These are phyloP conservation scores for Seriola aureovittata DNA, from an alignment of 2,113 vertebrate species.

Conservation along the genomic window DNA sequence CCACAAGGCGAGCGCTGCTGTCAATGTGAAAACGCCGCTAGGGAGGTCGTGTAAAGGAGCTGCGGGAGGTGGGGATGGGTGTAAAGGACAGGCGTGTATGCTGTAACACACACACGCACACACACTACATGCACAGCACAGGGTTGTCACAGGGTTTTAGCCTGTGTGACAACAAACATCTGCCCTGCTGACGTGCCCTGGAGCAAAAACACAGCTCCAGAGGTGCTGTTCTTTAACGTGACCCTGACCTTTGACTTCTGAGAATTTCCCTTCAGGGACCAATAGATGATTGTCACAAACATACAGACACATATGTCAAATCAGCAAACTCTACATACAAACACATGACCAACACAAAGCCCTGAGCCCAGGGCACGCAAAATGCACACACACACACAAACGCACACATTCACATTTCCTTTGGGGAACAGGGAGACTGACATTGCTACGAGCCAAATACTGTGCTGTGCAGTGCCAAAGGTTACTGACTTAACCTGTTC, in stretches of 20 bases:
- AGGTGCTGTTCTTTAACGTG: not conserved
- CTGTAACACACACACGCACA: conserved; percentile 22
- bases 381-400: not conserved
- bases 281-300: conserved; percentile 21
- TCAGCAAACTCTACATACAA: not conserved
- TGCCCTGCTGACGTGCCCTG: conserved; percentile 1
- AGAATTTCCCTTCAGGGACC: conserved; percentile 16
- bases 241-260: conserved; percentile 42
- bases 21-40: conserved; percentile 54
- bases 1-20: conserved; percentile 61
- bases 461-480: conserved; percentile 45
- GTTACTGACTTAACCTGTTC: conserved; percentile 59
- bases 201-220: conserved; percentile 1
- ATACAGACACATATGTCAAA: conserved; percentile 8
- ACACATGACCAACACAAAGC: conserved; percentile 21
- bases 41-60: conserved; percentile 59
- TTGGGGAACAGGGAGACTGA: conserved; percentile 35
- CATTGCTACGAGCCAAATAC: conserved; percentile 51
- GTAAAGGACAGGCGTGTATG: conserved; percentile 19
- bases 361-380: not conserved
- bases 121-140: not conserved
- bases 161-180: conserved; percentile 11
- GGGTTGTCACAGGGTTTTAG: not conserved
- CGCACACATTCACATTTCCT: conserved; percentile 20
- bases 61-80: conserved; percentile 6